phyloP scores from a whole-genome alignment of 1,140 invertebrate species.

The Laodelphax striatellus region DNA sequence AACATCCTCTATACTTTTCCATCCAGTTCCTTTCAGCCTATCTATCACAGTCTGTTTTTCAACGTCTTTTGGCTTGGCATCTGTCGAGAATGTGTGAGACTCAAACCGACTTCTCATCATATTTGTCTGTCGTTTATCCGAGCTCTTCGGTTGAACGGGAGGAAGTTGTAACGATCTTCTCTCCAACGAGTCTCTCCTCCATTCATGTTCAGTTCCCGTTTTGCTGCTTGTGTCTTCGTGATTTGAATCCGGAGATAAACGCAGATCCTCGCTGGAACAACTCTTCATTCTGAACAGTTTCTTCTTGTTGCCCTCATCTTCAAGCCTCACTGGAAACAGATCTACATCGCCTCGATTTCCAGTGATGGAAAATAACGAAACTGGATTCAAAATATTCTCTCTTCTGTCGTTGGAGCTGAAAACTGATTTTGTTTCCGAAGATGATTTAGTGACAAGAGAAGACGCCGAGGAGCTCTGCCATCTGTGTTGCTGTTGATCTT shows the following conservation, averaged over 20 bases:
- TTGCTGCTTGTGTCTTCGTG: conserved; percentile 1
- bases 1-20: conserved; percentile 13
- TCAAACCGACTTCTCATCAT: conserved; percentile 4
- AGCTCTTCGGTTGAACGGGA: conserved; percentile 21
- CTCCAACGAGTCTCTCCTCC: conserved; percentile 43
- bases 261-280: conserved; percentile 14
- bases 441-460: background rate
- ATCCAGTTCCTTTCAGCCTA: conserved; percentile 5
- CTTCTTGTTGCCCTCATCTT: background rate
- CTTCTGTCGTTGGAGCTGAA: background rate
- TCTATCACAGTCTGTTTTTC: conserved; percentile 10
- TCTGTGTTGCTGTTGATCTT: background rate
- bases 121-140: background rate
- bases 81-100: conserved; percentile 18
- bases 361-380: background rate
- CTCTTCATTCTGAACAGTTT: conserved; percentile 10
- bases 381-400: conserved; percentile 8
- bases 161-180: conserved; percentile 49
- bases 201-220: conserved; percentile 25
- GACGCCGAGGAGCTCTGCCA: background rate
- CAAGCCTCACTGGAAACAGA: too few species aligned
- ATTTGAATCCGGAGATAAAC: background rate
- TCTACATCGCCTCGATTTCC: background rate
- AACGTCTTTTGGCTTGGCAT: conserved; percentile 7
- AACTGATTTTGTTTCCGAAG: background rate